phyloP scores from a whole-genome alignment of 2,888 invertebrate species.

The Papilio elwesi region DNA sequence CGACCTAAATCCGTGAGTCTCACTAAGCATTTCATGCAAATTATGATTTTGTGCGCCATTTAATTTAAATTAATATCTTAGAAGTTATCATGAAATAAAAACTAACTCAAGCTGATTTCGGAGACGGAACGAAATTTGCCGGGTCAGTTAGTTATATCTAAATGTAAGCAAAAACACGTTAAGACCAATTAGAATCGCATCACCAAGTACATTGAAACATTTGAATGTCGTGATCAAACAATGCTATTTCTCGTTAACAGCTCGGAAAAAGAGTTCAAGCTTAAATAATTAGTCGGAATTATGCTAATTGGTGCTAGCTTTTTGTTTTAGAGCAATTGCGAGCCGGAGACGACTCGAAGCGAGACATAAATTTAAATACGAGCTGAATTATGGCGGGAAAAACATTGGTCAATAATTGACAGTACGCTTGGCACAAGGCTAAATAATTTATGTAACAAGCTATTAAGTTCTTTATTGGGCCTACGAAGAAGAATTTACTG shows the following conservation, averaged over 20 bases:
- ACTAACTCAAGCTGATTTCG: too few species aligned
- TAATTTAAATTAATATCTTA: too few species aligned
- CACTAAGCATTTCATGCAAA: too few species aligned
- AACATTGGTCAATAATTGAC: constrained; percentile 33
- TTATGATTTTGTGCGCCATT: too few species aligned
- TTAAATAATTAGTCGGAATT: constrained; percentile 34
- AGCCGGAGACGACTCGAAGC: constrained; percentile 29
- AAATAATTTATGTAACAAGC: constrained; percentile 32
- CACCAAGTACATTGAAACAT: constrained; percentile 21
- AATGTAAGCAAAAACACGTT: constrained; percentile 9
- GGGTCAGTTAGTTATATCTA: background rate
- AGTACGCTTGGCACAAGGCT: constrained; percentile 13
- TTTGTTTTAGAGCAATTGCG: constrained; percentile 38
- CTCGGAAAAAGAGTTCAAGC: constrained; percentile 24
- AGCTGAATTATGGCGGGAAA: constrained; percentile 32
- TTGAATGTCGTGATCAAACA: constrained; percentile 29
- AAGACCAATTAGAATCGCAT: constrained; percentile 15
- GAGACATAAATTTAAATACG: constrained; percentile 40
- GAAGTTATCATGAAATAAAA: too few species aligned
- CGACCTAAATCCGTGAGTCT: too few species aligned
- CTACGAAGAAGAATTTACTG: constrained; percentile 3
- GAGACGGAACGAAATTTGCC: too few species aligned
- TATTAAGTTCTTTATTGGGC: constrained; percentile 38
- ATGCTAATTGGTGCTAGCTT: constrained; percentile 39
- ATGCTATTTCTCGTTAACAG: constrained; percentile 22